Percentiles rank a stretch among this genome's conserved stretches.
Evolutionary conservation across 2,797 vertebrate species (phyloP).

Genomic region (Rousettus madagascariensis): DNA sequence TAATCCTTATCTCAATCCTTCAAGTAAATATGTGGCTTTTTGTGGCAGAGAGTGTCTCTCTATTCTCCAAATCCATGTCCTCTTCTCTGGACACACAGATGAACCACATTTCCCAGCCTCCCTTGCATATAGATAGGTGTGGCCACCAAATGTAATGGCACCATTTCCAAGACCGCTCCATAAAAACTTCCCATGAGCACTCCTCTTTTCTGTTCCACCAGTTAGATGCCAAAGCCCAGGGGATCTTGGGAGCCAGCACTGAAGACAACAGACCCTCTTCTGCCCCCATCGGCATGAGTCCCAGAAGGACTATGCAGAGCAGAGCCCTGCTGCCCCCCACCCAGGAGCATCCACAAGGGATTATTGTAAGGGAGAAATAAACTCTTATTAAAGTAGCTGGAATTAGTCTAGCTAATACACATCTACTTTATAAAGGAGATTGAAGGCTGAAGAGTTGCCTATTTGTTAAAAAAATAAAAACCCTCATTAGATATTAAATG

Average conservation of each 20-base stretch:
- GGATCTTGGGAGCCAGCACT: background rate
- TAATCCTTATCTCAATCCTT: background rate
- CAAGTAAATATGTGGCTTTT: background rate
- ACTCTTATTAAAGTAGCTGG: background rate
- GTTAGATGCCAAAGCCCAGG: background rate
- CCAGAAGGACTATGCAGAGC: background rate
- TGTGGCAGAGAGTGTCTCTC: background rate
- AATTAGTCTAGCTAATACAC: background rate
- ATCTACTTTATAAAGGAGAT: background rate
- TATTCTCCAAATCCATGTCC: background rate
- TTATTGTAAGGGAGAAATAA: background rate
- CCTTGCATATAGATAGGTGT: background rate
- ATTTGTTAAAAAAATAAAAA: conserved; percentile 15
- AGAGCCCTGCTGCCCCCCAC: background rate
- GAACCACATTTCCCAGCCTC: background rate
- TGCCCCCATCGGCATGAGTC: background rate
- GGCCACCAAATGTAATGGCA: background rate
- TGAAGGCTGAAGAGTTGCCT: background rate
- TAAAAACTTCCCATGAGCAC: background rate
- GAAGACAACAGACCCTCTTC: background rate
- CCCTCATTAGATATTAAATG: background rate
- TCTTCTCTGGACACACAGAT: background rate
- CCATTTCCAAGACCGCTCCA: background rate
- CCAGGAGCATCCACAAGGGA: background rate
- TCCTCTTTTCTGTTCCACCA: background rate